Evolutionary conservation across 37 sponge, comb jelly and placozoan species (phyloP).

Genomic region (Halisarca cf. caerulea): DNA sequence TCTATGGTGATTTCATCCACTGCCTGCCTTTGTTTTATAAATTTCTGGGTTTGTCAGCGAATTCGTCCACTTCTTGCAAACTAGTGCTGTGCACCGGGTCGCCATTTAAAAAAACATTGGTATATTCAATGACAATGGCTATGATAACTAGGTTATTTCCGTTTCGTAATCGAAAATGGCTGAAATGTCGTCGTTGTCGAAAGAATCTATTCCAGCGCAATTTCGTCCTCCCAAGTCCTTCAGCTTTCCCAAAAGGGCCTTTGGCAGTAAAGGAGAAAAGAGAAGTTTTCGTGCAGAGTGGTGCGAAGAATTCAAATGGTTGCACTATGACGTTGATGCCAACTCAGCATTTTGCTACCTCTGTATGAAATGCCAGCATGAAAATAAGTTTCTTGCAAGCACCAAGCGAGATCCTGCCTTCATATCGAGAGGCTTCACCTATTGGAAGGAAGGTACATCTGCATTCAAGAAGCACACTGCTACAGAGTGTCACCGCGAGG

Average conservation of each 20-base stretch:
- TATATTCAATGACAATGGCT: too few species aligned
- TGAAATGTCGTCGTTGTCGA: too few species aligned
- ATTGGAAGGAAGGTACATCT: constrained; percentile 79
- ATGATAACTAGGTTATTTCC: too few species aligned
- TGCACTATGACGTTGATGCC: constrained; percentile 33
- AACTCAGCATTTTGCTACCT: constrained; percentile 44
- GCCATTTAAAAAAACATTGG: too few species aligned
- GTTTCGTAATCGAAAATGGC: too few species aligned
- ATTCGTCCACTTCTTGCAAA: too few species aligned
- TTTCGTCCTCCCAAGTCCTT: constrained; percentile 17
- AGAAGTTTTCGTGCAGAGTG: constrained; percentile 51
- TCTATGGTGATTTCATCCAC: too few species aligned
- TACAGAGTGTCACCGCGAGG: constrained; percentile 75
- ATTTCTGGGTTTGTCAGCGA: too few species aligned
- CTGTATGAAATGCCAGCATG: constrained; percentile 36
- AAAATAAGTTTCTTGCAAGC: constrained; percentile 56
- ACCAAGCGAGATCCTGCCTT: constrained; percentile 66
- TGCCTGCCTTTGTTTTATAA: too few species aligned
- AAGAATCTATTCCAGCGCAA: too few species aligned
- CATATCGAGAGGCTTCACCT: constrained; percentile 74
- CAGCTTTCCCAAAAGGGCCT: constrained; percentile 39
- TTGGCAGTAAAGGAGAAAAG: constrained; percentile 37
- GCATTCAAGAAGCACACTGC: constrained; percentile 70
- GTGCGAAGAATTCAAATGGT: constrained; percentile 44
- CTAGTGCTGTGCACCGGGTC: too few species aligned